Evolutionary conservation across 2,888 invertebrate genomes (phyloP), one percentile per base, ranked within the genome.

Genomic region (Stegophylla sp.): DNA sequence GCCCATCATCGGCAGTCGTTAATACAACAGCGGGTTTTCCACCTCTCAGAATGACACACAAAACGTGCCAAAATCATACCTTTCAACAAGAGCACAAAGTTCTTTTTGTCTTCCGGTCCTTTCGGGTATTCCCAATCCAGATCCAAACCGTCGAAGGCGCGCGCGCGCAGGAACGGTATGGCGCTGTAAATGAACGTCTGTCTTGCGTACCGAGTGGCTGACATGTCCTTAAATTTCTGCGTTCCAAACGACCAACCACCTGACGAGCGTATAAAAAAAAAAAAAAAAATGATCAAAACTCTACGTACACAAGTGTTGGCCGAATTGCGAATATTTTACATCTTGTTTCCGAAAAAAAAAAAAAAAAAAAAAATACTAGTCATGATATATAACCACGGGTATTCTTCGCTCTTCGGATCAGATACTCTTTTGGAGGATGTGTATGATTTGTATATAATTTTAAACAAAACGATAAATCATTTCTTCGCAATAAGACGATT

Each of bases 211-310:
- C 96, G 89, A 5, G 93, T 92, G 0, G 92, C 90, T 0, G 95
- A 91, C 93, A 96, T 93, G 84, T 96, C 95, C 88, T 96, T 96
- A 89, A 97, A 97, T 87, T 96, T 95, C 87, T 96, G 95, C 0
- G 97, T 98, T 59, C 97, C 97, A 86, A 97, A 97, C 0, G 96
- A 96, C 97, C 97, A 97, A 82, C 97, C 97, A 87, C 95, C 94
- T 94, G 87, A 1, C 4, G 20, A 20, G 10, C 20, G 1, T 43
- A 3, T 28, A 15, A 48, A 4, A 53, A 72, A 53, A 45, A 53
- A 72, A 10, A 28, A 45, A 34, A 75, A 20, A 26, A 43, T 67
- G n/a, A n/a, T n/a, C n/a, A n/a, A n/a, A n/a, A n/a, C n/a, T n/a
- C n/a, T n/a, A n/a, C n/a, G n/a, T n/a, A n/a, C n/a, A n/a, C n/a